Conservation (phyloP, 2,888 invertebrate species). For the Congeria kusceri region DNA sequence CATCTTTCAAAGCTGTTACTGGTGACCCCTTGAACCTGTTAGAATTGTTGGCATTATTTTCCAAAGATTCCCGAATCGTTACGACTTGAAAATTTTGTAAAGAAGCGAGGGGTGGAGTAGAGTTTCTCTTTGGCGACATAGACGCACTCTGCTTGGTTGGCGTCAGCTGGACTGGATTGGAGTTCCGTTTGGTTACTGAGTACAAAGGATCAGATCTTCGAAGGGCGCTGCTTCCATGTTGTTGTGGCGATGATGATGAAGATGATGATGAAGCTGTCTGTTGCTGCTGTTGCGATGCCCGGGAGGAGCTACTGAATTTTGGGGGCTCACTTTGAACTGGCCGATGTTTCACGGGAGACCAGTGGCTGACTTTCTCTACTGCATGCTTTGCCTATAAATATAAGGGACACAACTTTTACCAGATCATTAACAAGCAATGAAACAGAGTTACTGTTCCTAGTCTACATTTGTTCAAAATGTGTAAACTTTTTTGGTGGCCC, state of each 20-base stretch:
- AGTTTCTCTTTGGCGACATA: slow-evolving; percentile 57
- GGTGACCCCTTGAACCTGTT: slow-evolving; percentile 81
- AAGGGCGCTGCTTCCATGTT: not conserved
- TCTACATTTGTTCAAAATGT: not conserved
- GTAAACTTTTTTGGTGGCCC: too few species aligned
- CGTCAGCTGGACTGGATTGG: slow-evolving; percentile 64
- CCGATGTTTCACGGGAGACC: slow-evolving; percentile 59
- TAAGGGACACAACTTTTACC: too few species aligned
- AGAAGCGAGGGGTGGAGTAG: slow-evolving; percentile 51
- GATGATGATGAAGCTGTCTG: slow-evolving; percentile 11
- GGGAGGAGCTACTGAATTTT: slow-evolving; percentile 46
- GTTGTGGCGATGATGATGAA: not conserved
- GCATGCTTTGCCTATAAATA: slow-evolving; percentile 81
- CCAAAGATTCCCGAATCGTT: slow-evolving; percentile 74
- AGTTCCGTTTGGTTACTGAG: slow-evolving; percentile 68
- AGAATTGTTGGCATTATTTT: slow-evolving; percentile 68
- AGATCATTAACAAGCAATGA: too few species aligned
- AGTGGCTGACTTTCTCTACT: slow-evolving; percentile 77
- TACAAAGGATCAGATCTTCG: slow-evolving; percentile 60
- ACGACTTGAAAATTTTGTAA: slow-evolving; percentile 70
- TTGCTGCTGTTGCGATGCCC: slow-evolving; percentile 22
- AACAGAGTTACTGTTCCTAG: not conserved
- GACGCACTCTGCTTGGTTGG: slow-evolving; percentile 36
- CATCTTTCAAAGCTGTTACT: slow-evolving; percentile 83
- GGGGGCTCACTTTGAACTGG: slow-evolving; percentile 59